A percentile compares a stretch with the other conserved stretches of the same genome.
These are phyloP conservation scores for Stictocephala bisonia DNA, from an alignment of 2,888 invertebrate species.

Conservation along the genomic window DNA sequence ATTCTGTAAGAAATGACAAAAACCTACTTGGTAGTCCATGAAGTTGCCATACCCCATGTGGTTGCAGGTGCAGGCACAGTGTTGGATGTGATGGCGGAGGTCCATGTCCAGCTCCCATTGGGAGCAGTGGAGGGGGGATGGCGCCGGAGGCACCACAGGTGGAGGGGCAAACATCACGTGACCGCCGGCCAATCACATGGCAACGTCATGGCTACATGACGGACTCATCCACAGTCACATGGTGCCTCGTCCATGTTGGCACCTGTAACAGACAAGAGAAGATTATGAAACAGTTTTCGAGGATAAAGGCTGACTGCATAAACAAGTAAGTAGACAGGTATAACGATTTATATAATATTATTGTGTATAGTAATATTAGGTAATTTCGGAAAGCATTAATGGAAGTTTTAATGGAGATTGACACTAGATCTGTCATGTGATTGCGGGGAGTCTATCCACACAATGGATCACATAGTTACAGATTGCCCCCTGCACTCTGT, in stretches of 20 bases:
- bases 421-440: no score
- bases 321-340: no score
- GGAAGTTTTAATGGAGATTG: no score
- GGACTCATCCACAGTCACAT: background rate
- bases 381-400: no score
- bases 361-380: no score
- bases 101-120: constrained; percentile 82
- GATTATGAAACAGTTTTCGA: no score
- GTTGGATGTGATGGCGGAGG: constrained; percentile 88
- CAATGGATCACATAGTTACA: no score
- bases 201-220: background rate
- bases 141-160: constrained; percentile 50
- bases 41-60: constrained; percentile 95
- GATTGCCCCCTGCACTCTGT: no score
- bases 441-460: no score
- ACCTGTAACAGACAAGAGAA: background rate
- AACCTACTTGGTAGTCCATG: constrained; percentile 85
- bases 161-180: constrained; percentile 50
- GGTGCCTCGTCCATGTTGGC: background rate
- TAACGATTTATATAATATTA: no score
- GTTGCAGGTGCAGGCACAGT: constrained; percentile 91
- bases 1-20: no score
- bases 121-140: constrained; percentile 64
- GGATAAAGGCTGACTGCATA: no score
- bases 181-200: constrained; percentile 22